Conservation (phyloP, 2,113 vertebrate species). For the Corapipo altera region DNA sequence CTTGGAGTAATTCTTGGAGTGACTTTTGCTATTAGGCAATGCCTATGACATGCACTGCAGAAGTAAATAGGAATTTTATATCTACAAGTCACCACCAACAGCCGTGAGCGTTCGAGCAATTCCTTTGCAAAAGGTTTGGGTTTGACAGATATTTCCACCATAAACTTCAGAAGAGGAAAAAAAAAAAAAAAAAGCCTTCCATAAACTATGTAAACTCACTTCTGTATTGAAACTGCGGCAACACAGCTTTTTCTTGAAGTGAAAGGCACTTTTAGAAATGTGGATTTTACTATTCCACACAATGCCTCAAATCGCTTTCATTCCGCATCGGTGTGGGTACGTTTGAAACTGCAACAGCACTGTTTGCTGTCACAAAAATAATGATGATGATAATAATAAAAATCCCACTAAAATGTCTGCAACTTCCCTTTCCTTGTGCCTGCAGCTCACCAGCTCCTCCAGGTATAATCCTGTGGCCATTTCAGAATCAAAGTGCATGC, state of each 20-base stretch:
- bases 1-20: background rate
- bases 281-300: background rate
- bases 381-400: background rate
- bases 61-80: background rate
- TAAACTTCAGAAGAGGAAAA: background rate
- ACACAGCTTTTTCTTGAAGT: background rate
- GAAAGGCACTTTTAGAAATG: background rate
- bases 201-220: background rate
- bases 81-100: background rate
- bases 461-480: background rate
- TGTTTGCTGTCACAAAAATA: slow-evolving; percentile 3
- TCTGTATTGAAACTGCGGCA: background rate
- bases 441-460: background rate
- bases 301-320: background rate
- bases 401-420: background rate
- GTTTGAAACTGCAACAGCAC: background rate
- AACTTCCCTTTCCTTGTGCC: background rate
- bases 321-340: background rate
- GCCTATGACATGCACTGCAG: background rate
- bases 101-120: background rate
- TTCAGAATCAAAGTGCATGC: slow-evolving; percentile 31
- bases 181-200: background rate
- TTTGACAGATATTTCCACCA: background rate
- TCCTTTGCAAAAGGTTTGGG: background rate
- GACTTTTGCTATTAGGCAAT: background rate